Evolutionary conservation across 2,888 invertebrate genomes (phyloP), one percentile per base, ranked within the genome.

Genomic region (Epistrophe eligans): DNA sequence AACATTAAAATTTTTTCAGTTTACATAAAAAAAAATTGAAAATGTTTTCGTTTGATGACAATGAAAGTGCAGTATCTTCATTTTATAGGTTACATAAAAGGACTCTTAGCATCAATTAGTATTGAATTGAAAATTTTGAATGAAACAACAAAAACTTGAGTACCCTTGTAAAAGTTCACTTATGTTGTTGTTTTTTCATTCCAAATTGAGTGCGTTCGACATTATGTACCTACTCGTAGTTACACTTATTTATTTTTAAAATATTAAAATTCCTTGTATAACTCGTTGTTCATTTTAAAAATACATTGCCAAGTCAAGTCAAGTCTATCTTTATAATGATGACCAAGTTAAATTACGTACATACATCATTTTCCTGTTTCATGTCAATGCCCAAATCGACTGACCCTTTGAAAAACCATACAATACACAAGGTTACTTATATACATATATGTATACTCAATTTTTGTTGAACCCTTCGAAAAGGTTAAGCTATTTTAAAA

Each of bases 401-500:
- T 0, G 24, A 62, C 40, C 62, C 13, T 66, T 66, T 35, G 24
- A 28, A 64, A 64, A 32, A 32, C 13, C 3, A 60, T 60, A 60
- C 17, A 66, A 48, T 19, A 40, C n/a, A 60, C 58, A n/a, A 32
- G n/a, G 1, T 45, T n/a, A 24, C 24, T 24, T 24, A 24, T 11
- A 11, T 43, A 48, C 48, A 32, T 66, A 24, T 24, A 32, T 66
- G 3, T 24, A 24, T 48, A 48, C 17, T 55, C 4, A 32, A 32
- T 32, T 35, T n/a, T 45, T 32, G 6, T 64, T 64, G 28, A 35
- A 48, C 24, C 2, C 19, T 32, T 6, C 35, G 17, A 66, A 66
- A 66, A 66, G 66, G 66, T 66, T 48, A 66, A 48, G 48, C 66
- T 66, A 48, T 66, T 43, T 43, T 17, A 7, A 48, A 48, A 48